These are phyloP conservation scores for Dendronephthya gigantea DNA, from an alignment of 64 coral and sea anemone genomes.

Conservation along the genomic window DNA sequence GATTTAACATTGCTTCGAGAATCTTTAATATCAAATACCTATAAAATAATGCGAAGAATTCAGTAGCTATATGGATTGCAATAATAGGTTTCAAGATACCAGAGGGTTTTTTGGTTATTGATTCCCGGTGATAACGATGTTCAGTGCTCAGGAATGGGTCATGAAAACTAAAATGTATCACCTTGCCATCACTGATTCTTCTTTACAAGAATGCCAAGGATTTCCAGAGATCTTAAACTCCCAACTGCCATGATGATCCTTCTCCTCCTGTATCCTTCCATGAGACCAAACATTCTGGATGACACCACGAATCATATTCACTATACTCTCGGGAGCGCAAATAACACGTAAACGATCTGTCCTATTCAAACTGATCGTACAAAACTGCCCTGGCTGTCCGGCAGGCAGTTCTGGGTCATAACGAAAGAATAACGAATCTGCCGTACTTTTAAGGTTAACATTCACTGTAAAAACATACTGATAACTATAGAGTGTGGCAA, in stretches of 20 bases:
- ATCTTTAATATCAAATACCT: slow-evolving; percentile 57
- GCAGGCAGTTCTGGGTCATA: slow-evolving; percentile 39
- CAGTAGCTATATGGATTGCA: too few species aligned
- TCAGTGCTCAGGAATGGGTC: too few species aligned
- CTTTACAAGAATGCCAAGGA: slow-evolving; percentile 55
- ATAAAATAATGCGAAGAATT: too few species aligned
- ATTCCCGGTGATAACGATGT: too few species aligned
- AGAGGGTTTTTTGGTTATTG: too few species aligned
- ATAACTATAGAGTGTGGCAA: slow-evolving; percentile 14
- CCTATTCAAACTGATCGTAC: slow-evolving; percentile 42
- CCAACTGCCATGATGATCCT: slow-evolving; percentile 29
- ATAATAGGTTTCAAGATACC: too few species aligned
- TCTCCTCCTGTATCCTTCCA: slow-evolving; percentile 43
- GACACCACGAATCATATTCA: slow-evolving; percentile 34
- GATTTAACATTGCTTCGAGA: slow-evolving; percentile 46
- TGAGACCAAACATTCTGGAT: slow-evolving; percentile 43
- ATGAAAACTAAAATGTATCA: too few species aligned
- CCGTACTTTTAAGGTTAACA: slow-evolving; percentile 42
- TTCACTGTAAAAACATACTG: slow-evolving; percentile 46
- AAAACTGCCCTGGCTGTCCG: slow-evolving; percentile 1
- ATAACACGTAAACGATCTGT: slow-evolving; percentile 59
- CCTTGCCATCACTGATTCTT: slow-evolving; percentile 55
- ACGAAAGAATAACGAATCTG: slow-evolving; percentile 64
- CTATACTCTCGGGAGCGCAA: slow-evolving; percentile 31
- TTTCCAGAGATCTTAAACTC: slow-evolving; percentile 68